Percentiles rank a stretch among this genome's conserved stretches.
phyloP scores from a whole-genome alignment of 2,797 vertebrate genomes.

The Steatocranus sp. region DNA sequence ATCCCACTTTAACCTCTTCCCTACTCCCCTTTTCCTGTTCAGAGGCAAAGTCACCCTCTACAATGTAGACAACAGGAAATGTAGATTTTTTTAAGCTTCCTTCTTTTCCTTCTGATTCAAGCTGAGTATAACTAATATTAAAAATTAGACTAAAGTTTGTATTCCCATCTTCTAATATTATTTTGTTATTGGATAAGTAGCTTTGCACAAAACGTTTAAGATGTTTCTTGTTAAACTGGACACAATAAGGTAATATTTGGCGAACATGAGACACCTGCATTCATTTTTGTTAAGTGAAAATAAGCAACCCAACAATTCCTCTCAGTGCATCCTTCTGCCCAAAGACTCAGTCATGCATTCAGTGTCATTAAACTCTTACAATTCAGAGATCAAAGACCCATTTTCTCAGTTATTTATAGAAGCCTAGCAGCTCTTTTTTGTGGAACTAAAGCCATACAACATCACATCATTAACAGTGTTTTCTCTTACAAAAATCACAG shows the following conservation, averaged over 20 bases:
- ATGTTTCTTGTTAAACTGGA: not conserved
- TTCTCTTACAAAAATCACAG: not conserved
- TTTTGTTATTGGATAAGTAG: not conserved
- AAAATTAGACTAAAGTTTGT: not conserved
- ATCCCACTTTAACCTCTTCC: not conserved
- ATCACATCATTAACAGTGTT: not conserved
- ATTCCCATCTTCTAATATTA: not conserved
- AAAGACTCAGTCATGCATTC: not conserved
- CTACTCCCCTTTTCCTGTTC: not conserved
- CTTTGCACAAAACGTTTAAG: not conserved
- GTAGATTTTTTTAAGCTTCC: not conserved
- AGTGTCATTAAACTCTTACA: not conserved
- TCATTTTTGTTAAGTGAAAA: not conserved
- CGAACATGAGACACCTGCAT: fast-evolving
- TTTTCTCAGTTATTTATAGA: not conserved
- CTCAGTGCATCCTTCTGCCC: not conserved
- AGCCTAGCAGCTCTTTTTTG: not conserved
- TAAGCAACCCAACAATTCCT: not conserved
- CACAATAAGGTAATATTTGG: not conserved
- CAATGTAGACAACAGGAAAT: not conserved
- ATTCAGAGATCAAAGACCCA: not conserved
- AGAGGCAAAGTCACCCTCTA: not conserved
- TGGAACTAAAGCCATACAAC: not conserved
- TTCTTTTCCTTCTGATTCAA: not conserved
- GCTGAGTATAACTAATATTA: not conserved